Evolutionary conservation across 2,797 vertebrate species (phyloP), one percentile per base, ranked within the genome.

Genomic region (Esox lucius): DNA sequence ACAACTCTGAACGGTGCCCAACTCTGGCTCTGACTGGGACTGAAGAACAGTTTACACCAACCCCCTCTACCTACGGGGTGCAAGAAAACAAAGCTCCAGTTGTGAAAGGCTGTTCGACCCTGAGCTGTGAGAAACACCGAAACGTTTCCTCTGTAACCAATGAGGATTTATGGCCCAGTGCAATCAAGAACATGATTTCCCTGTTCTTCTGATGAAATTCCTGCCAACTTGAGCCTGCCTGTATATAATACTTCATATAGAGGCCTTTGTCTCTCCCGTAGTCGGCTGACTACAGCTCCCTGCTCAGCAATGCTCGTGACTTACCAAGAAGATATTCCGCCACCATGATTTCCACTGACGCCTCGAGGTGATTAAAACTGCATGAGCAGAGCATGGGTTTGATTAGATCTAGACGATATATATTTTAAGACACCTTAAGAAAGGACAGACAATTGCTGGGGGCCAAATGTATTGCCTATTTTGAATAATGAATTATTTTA

Each of bases 401-500:
- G 86, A 90, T 88, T 89, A 90, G 87, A 83, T 91, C 86, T 88
- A 80, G 86, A 78, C 78, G 77, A 89, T 89, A 84, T 89, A 87
- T 89, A 86, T 91, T 89, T 90, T 86, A 88, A 86, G 87, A 91
- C 87, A 90, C 87, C 87, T 88, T 88, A 84, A 89, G 90, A 90
- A 86, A 86, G 85, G 85, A 84, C 81, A 76, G 88, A 88, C 86
- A 84, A 84, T 88, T 85, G 76, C 78, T 76, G 76, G 78, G 76
- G 80, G 74, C 48, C 72, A 87, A 88, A 88, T 89, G 84, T 85
- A 86, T 92, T 83, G 87, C 86, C 91, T 88, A 75, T 90, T 91
- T 90, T 91, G 84, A 93, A 92, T 93, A 93, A 93, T 89, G 84
- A 92, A 92, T 93, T 92, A 89, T 91, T 93, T 94, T 94, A 93